A percentile compares a stretch with the other conserved stretches of the same genome.
Evolutionary conservation across 2,113 vertebrate species (phyloP).

Genomic region (Percopsis transmontana): DNA sequence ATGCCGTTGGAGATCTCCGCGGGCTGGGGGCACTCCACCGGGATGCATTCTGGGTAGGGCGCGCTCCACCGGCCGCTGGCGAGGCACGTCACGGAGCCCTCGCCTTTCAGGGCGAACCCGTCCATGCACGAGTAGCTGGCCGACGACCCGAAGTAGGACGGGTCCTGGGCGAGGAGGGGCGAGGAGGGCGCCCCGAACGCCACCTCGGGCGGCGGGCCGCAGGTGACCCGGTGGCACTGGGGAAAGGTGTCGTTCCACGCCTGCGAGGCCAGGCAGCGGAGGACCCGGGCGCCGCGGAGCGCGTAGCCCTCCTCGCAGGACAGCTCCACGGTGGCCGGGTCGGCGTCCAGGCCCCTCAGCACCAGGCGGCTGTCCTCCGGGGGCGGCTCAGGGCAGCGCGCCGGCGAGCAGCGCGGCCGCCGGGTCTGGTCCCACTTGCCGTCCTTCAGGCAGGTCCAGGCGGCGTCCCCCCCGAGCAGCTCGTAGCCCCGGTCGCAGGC

Average conservation of each 20-base stretch:
- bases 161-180: slow-evolving; percentile 51
- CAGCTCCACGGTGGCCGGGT: slow-evolving; percentile 84
- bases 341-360: slow-evolving; percentile 80
- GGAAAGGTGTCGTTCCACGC: slow-evolving; percentile 96
- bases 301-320: slow-evolving; percentile 90
- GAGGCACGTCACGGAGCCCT: slow-evolving; percentile 79
- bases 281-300: slow-evolving; percentile 82
- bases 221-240: slow-evolving; percentile 86
- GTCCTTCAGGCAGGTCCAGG: slow-evolving; percentile 91
- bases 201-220: slow-evolving; percentile 84
- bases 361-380: slow-evolving; percentile 90
- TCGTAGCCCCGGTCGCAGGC: slow-evolving; percentile 93
- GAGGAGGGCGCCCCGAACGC: slow-evolving; percentile 82
- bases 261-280: slow-evolving; percentile 86
- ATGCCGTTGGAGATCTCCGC: slow-evolving; percentile 90
- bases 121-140: slow-evolving; percentile 88
- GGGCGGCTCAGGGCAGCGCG: slow-evolving; percentile 90
- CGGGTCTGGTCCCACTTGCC: slow-evolving; percentile 87
- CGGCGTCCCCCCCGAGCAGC: slow-evolving; percentile 82
- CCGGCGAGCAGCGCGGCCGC: slow-evolving; percentile 84
- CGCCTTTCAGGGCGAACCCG: slow-evolving; percentile 86
- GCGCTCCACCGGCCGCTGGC: slow-evolving; percentile 86
- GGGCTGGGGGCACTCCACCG: slow-evolving; percentile 94
- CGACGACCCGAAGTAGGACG: slow-evolving; percentile 80
- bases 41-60: slow-evolving; percentile 89